Base-by-base conservation (phyloP, 2,888 invertebrate genomes). In the Metalampra italica region DNA sequence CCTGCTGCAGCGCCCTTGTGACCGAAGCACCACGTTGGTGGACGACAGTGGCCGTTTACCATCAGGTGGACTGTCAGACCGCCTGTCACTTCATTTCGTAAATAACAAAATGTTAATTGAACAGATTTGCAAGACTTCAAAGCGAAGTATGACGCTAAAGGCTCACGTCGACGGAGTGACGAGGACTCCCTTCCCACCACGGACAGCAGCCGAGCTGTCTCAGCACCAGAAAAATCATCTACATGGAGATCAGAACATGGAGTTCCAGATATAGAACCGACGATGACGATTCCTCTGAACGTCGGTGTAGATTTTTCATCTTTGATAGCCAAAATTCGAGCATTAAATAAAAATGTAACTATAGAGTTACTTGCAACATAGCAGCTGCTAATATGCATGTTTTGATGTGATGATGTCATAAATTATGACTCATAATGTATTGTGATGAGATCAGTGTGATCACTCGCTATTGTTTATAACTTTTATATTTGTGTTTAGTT, bases 321-420 rank as follows among this genome's bases (percentile, higher is more conserved):
- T n/a, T 14, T 51, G n/a, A 22, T 51, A n/a, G 13, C 45, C 0
- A 51, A 47, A 45, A 51, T 50, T 14, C 38, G 22, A 30, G 40
- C 40, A 0, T 7, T 22, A 36, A 46, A 50, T 8, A 50, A 36
- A 40, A 50, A 50, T 22, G 11, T 46, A 22, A 50, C 50, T 11
- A 9, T 50, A 7, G 39, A 50, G n/a, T 46, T 50, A n/a, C 14
- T 49, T 30, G 45, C 40, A 3, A 45, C 12, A 32, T 32, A 38
- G 34, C 3, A 14, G 39, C 5, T 13, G n/a, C 8, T 39, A 8
- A n/a, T 5, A 9, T n/a, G 2, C 15, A 22, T 9, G 9, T 40
- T 40, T 22, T 40, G 40, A 9, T 15, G 2, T 22, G 5, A 22
- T 22, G 2, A 22, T 22, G 22, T 22, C 22, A 22, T 22, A n/a